These are phyloP conservation scores for Zoanthus solanderi DNA, from an alignment of 92 coral and sea anemone species.

Conservation along the genomic window DNA sequence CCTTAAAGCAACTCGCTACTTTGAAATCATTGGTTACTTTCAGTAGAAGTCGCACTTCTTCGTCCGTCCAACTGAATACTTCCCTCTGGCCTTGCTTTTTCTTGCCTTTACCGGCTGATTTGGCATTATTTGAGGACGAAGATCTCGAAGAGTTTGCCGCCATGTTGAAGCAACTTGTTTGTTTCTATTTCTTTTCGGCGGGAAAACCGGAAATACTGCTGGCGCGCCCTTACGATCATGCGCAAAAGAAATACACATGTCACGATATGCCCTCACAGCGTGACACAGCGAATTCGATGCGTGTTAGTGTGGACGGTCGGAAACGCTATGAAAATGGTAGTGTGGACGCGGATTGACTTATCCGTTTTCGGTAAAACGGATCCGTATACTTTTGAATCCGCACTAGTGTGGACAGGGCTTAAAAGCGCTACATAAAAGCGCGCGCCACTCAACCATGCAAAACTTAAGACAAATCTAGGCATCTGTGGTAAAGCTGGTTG, in stretches of 20 bases:
- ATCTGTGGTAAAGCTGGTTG: too few species aligned
- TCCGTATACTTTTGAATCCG: background rate
- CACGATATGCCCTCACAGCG: conserved; percentile 6
- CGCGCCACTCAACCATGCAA: too few species aligned
- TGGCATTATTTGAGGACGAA: background rate
- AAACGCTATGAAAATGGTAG: conserved; percentile 18
- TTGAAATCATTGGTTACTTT: background rate
- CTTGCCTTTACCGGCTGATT: background rate
- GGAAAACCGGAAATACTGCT: background rate
- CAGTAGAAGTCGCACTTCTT: background rate
- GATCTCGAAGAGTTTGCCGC: background rate
- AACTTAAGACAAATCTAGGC: too few species aligned
- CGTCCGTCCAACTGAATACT: background rate
- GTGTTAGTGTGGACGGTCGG: background rate
- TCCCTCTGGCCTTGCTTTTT: background rate
- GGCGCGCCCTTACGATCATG: background rate
- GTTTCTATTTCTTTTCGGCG: background rate
- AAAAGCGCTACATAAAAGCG: too few species aligned
- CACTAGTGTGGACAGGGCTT: background rate
- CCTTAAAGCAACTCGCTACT: conserved; percentile 4
- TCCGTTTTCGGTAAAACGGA: conserved; percentile 4
- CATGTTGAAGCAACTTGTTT: background rate
- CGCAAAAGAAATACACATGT: conserved; percentile 19
- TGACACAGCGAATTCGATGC: background rate
- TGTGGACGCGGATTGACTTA: background rate